A percentile compares a stretch with the other conserved stretches of the same genome.
Evolutionary conservation across 53 echinoderm and acorn worm species (phyloP).

Genomic region (Paelopatides confundens): DNA sequence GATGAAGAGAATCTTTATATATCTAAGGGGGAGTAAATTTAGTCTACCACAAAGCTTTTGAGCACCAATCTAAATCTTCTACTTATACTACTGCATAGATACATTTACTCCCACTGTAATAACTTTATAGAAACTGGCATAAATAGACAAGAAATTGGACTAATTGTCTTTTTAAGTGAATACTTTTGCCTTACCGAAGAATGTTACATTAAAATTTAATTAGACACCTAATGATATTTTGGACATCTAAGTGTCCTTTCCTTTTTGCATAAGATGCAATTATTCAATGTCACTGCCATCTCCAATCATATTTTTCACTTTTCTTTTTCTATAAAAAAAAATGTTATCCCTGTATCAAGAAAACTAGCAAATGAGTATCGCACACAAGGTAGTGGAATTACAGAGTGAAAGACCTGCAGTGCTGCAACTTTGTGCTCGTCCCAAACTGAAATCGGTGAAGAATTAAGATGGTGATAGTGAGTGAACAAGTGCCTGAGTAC

Average conservation of each 20-base stretch:
- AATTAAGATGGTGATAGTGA: too few species aligned
- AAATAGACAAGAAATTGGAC: too few species aligned
- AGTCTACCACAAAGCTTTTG: too few species aligned
- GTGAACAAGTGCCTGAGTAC: not conserved
- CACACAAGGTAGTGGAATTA: not conserved
- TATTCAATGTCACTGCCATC: not conserved
- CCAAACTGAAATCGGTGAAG: not conserved
- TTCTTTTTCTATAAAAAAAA: not conserved
- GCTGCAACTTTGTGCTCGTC: not conserved
- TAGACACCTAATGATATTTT: too few species aligned
- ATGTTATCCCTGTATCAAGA: not conserved
- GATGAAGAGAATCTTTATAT: too few species aligned
- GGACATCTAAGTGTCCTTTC: not conserved
- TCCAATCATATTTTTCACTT: not conserved
- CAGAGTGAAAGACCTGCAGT: not conserved
- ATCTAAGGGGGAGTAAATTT: too few species aligned
- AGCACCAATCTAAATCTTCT: too few species aligned
- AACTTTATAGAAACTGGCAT: too few species aligned
- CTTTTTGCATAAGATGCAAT: not conserved
- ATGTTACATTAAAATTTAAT: too few species aligned
- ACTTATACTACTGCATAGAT: not conserved
- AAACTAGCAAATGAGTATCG: not conserved
- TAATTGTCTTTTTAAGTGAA: not conserved
- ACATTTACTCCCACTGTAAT: too few species aligned
- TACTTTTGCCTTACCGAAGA: not conserved